Percentiles rank a stretch among this genome's conserved stretches.
phyloP scores from a whole-genome alignment of 2,888 invertebrate species.

The Micoletzkya japonica region DNA sequence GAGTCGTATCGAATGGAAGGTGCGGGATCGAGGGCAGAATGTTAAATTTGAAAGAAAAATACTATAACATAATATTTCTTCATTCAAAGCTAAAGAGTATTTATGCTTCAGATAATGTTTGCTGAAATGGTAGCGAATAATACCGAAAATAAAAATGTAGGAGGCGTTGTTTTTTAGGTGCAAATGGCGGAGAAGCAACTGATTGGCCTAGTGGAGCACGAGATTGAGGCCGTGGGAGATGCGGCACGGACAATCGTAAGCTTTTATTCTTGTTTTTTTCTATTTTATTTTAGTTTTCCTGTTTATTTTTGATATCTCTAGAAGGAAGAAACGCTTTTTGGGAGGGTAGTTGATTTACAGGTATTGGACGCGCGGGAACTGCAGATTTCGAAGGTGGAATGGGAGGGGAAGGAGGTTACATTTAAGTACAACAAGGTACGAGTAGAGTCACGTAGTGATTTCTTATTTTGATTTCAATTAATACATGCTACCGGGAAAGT shows the following conservation, averaged over 20 bases:
- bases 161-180: not conserved
- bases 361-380: constrained; percentile 14
- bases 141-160: not conserved
- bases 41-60: no score
- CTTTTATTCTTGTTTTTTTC: not conserved
- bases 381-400: not conserved
- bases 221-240: constrained; percentile 5
- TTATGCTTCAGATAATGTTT: not conserved
- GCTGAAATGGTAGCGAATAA: not conserved
- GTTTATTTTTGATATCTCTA: not conserved
- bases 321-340: not conserved
- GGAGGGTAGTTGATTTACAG: not conserved
- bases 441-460: not conserved
- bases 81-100: no score
- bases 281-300: not conserved
- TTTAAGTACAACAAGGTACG: constrained; percentile 24
- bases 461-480: no score
- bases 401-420: constrained; percentile 8
- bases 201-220: not conserved
- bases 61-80: no score
- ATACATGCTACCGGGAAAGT: no score
- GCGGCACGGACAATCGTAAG: not conserved
- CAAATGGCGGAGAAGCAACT: not conserved
- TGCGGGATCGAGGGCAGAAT: no score
- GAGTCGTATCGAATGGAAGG: no score